Percentiles rank a stretch among this genome's conserved stretches.
These are phyloP conservation scores for Chitala chitala DNA, from an alignment of 2,113 vertebrate species.

Conservation along the genomic window DNA sequence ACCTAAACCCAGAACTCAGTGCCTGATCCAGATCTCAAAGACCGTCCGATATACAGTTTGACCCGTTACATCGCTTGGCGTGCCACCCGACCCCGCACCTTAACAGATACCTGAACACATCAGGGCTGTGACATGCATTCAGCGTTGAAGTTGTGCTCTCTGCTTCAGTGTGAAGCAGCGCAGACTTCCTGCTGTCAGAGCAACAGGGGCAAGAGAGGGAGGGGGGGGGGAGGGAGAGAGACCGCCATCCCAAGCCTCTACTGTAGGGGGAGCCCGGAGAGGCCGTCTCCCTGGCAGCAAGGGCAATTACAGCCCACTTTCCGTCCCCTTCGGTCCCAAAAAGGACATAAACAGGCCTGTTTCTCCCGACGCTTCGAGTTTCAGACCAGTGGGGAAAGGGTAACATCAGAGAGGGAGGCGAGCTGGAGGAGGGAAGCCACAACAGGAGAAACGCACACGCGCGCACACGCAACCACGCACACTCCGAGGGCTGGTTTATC, in stretches of 20 bases:
- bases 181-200: background rate
- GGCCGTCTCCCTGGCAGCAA: conserved; percentile 2
- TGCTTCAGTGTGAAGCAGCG: background rate
- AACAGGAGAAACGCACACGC: background rate
- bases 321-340: conserved; percentile 24
- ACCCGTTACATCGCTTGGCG: too few relatives aligned
- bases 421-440: background rate
- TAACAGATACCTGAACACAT: too few relatives aligned
- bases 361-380: conserved; percentile 16
- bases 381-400: conserved; percentile 19
- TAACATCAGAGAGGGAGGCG: conserved; percentile 1
- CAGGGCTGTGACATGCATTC: too few relatives aligned
- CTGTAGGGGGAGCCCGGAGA: background rate
- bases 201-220: too few relatives aligned
- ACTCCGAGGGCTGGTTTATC: background rate
- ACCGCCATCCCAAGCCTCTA: background rate
- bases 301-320: conserved; percentile 10
- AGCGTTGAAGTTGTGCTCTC: background rate
- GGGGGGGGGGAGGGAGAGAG: background rate
- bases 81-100: too few relatives aligned
- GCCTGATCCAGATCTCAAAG: too few relatives aligned
- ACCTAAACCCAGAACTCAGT: too few relatives aligned
- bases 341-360: conserved; percentile 21
- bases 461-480: background rate
- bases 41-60: too few relatives aligned